Conservation (phyloP, 2,797 vertebrate genomes). For the Atherinosoma microstoma region DNA sequence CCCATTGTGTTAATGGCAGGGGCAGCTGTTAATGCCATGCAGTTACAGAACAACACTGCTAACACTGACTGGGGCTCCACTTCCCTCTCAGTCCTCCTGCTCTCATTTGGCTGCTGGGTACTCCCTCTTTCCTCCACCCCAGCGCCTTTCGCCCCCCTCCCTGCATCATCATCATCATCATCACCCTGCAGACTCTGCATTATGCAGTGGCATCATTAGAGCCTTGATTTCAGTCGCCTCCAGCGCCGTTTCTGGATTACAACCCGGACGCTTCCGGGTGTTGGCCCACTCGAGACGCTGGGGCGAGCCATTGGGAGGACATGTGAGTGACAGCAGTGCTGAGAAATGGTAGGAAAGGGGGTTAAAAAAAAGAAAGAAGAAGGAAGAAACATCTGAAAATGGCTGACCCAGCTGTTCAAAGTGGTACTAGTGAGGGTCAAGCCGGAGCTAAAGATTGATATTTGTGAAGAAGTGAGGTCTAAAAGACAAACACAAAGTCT, state of each 20-base stretch:
- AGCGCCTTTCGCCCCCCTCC: conserved; percentile 53
- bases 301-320: conserved; percentile 46
- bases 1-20: conserved; percentile 88
- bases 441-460: background rate
- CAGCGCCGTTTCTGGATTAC: conserved; percentile 84
- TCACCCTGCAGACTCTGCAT: conserved; percentile 88
- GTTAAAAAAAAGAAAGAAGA: conserved; percentile 22
- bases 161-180: conserved; percentile 32
- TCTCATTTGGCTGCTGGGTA: conserved; percentile 86
- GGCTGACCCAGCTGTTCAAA: conserved; percentile 70
- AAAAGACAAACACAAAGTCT: conserved; percentile 26
- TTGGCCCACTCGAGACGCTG: conserved; percentile 36
- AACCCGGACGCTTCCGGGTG: conserved; percentile 86
- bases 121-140: conserved; percentile 82
- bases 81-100: conserved; percentile 59
- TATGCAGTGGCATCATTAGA: conserved; percentile 91
- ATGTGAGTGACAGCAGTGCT: conserved; percentile 60
- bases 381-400: conserved; percentile 88
- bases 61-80: conserved; percentile 56
- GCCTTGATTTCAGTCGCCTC: conserved; percentile 86
- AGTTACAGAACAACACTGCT: conserved; percentile 65
- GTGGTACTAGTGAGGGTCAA: conserved; percentile 32
- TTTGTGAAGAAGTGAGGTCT: conserved; percentile 2
- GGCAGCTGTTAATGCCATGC: conserved; percentile 89
- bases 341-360: conserved; percentile 63